Evolutionary conservation across 1,140 invertebrate species (phyloP).

Genomic region (Drosophila chauvacae): DNA sequence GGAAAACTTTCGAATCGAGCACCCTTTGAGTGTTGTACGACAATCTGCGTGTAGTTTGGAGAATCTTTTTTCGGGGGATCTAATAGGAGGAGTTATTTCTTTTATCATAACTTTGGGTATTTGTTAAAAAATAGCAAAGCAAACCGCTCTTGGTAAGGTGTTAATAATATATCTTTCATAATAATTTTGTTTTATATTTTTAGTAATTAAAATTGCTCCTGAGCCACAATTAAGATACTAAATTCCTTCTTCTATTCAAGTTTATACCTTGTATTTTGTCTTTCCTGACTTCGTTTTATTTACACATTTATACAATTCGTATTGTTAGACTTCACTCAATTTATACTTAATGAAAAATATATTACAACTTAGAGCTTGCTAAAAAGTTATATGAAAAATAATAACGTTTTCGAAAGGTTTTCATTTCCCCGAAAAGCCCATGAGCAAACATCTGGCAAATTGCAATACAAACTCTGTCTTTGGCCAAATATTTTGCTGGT

Average conservation of each 20-base stretch:
- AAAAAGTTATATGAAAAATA: neutral
- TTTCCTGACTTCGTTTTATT: no score
- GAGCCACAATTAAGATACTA: no score
- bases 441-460: constrained; percentile 1
- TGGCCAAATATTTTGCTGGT: constrained; percentile 14
- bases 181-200: no score
- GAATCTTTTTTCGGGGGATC: neutral
- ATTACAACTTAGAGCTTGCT: neutral
- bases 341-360: neutral
- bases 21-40: constrained; percentile 28
- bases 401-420: neutral
- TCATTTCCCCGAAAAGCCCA: neutral
- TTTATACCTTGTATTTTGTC: no score
- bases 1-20: constrained; percentile 23
- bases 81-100: neutral
- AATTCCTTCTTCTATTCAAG: no score
- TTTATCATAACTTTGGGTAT: neutral
- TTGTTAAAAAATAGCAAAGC: neutral
- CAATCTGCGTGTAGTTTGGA: constrained; percentile 2
- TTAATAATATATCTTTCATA: no score
- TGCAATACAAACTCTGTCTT: constrained; percentile 8
- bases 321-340: neutral
- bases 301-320: no score
- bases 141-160: no score
- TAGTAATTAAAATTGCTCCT: no score